Evolutionary conservation across 2,888 invertebrate genomes (phyloP), one percentile per base, ranked within the genome.

Genomic region (Plutella xylostella): DNA sequence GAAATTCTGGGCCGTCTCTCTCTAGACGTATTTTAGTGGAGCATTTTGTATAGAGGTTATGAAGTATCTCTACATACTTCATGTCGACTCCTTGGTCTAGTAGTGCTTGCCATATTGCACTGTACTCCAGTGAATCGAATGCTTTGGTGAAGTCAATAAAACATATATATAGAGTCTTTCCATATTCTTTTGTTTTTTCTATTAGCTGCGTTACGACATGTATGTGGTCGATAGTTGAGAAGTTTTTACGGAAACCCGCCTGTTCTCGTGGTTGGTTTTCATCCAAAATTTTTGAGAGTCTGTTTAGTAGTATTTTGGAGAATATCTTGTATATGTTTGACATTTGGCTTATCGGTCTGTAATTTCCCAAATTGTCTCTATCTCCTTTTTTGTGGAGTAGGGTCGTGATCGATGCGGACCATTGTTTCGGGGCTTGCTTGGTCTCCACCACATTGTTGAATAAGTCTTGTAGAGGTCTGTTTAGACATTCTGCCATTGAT

Each of bases 311-410:
- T 19, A 47, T 34, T 42, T 47, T 49, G 1, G 43, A 43, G 14
- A 50, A 48, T 7, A 45, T 17, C 31, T 48, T 48, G 21, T 48
- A 48, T 11, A 45, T n/a, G 34, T 46, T 47, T 1, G 42, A 35
- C 47, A 42, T 42, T n/a, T 48, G 30, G 22, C 46, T 46, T n/a
- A 48, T 48, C 3, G 46, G 46, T 28, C 50, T 43, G 17, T 50
- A 48, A 19, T 48, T 50, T 1, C 18, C 14, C 12, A 48, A 18
- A 14, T 34, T 17, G 14, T 7, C 14, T 34, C 34, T 34, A 14
- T 34, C 17, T 4, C 34, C 34, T 17, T 38, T 38, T 38, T 20
- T 38, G 20, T 21, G 38, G 9, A 38, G 42, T 42, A 28, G 20
- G 17, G 28, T 22, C n/a, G 34, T 34, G 6, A 17, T 34, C 3